Conservation (phyloP, 2,888 invertebrate species). For the Alentia gelatinosa region DNA sequence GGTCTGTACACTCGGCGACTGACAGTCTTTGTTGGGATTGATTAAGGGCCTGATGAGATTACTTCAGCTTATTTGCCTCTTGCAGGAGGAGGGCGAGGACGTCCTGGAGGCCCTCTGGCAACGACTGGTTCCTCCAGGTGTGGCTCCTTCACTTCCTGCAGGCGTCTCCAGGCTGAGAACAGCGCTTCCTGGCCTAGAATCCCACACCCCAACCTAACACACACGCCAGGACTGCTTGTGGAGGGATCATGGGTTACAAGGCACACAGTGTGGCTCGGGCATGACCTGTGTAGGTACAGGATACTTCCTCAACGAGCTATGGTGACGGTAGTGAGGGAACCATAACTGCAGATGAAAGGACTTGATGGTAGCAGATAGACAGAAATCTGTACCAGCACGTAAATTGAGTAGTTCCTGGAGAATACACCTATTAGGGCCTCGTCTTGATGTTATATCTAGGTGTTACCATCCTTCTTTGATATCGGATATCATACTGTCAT, state of each 20-base stretch:
- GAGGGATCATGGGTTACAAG: background rate
- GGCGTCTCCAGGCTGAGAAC: too few species aligned
- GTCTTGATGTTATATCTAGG: too few species aligned
- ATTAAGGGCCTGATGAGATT: slow-evolving; percentile 35
- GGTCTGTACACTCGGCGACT: background rate
- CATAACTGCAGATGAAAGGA: too few species aligned
- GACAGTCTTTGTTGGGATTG: slow-evolving; percentile 43
- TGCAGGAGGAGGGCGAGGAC: background rate
- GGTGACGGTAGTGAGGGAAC: too few species aligned
- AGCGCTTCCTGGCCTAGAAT: too few species aligned
- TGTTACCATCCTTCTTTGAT: too few species aligned
- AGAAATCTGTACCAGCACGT: too few species aligned
- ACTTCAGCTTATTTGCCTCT: slow-evolving; percentile 43
- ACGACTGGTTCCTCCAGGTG: background rate
- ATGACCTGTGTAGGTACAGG: background rate
- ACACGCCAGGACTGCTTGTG: background rate
- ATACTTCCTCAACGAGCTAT: too few species aligned
- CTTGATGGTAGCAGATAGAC: too few species aligned
- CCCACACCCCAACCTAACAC: background rate
- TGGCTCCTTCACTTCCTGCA: background rate
- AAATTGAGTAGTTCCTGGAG: too few species aligned
- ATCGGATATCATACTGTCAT: too few species aligned
- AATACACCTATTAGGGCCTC: too few species aligned
- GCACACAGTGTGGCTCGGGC: background rate
- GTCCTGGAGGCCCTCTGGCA: background rate